Base-by-base conservation (phyloP, 2,888 invertebrate genomes). In the Seira sanloemensis region DNA sequence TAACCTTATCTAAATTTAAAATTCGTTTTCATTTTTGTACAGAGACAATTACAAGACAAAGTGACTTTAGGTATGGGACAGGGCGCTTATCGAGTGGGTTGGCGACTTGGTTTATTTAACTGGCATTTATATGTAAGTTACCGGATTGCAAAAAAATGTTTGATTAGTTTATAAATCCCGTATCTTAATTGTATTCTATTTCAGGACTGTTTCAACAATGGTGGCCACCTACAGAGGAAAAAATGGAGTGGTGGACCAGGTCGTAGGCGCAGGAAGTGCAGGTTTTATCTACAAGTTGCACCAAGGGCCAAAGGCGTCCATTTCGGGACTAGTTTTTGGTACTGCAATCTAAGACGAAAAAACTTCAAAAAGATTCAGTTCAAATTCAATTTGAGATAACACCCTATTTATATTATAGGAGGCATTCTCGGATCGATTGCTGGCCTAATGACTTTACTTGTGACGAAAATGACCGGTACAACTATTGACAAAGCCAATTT, bases 71-170 rank as follows among this genome's bases (percentile, higher is more conserved):
- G 93, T 87, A 95, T 96, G 91, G 94, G 93, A 0, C 95, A 93
- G 91, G 96, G 96, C n/a, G 95, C 94, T 0, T 93, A 92, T 18
- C 93, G 92, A 88, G 94, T 94, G 94, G 94, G 94, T 1, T 94
- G 94, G 94, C 93, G 94, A 89, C 90, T 96, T 25, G 93, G 93
- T 4, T 90, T 94, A 0, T 96, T 96, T 90, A n/a, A 93, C 94
- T 58, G 93, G 93, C 26, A 91, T 93, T 18, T 96, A 94, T 91
- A 93, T 94, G 96, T 96, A 92, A 92, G 93, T 24, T 16, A 27
- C n/a, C 12, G 7, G 19, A 71, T n/a, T n/a, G n/a, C n/a, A n/a
- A n/a, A n/a, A n/a, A n/a, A n/a, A n/a, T n/a, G n/a, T 7, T 86
- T 50, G 18, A 26, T 37, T 26, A 9, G 19, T 71, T 58, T 62